These are phyloP conservation scores for Rapana venosa DNA, from an alignment of 2,888 invertebrate species.

Conservation along the genomic window DNA sequence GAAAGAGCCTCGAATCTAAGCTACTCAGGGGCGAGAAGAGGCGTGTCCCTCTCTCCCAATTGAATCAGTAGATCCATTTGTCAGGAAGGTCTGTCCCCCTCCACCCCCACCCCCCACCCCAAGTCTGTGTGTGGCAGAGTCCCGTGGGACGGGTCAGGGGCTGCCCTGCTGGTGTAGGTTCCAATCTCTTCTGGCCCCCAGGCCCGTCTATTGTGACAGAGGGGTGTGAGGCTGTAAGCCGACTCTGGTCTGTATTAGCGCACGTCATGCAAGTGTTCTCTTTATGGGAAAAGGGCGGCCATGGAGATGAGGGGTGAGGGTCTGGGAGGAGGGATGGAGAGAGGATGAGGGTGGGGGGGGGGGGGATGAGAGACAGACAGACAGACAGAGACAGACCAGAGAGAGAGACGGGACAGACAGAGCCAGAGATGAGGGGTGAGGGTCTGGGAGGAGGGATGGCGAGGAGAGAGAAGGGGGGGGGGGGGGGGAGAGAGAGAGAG, in stretches of 20 bases:
- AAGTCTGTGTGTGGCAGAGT: neutral
- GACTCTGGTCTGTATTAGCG: neutral
- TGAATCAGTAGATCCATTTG: conserved; percentile 13
- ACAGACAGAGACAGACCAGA: no score
- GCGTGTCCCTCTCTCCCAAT: neutral
- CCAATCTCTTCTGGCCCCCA: neutral
- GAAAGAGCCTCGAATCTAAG: no score
- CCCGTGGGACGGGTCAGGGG: neutral
- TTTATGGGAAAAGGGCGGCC: neutral
- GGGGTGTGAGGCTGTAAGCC: conserved; percentile 11
- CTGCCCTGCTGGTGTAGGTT: conserved; percentile 18
- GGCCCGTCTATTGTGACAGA: neutral
- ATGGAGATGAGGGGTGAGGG: neutral
- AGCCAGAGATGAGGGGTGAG: no score
- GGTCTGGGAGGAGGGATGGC: no score
- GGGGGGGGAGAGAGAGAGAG: neutral
- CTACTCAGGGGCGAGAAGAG: neutral
- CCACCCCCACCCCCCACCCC: neutral
- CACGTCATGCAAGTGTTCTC: conserved; percentile 6
- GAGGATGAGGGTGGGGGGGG: neutral
- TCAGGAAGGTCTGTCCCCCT: conserved; percentile 1
- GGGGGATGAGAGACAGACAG: no score
- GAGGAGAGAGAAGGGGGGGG: neutral
- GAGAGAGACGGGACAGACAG: no score
- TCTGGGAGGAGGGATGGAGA: neutral